Evolutionary conservation across 2,888 invertebrate species (phyloP), one percentile per base, ranked within the genome.

Genomic region (Lacanobia oleracea): DNA sequence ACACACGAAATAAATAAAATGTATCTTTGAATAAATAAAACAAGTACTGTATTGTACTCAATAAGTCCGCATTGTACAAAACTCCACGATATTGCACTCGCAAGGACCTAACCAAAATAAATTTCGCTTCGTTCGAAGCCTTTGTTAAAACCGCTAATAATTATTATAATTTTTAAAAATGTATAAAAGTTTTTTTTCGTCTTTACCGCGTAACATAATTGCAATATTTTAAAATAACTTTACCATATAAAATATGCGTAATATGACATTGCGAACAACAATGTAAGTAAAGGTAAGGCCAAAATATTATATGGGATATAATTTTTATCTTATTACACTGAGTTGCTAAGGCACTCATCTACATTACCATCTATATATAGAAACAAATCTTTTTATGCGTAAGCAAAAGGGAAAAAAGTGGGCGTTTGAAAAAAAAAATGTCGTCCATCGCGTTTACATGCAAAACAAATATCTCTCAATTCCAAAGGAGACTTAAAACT

Each of bases 291-390:
- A 86, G 73, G 83, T 87, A 90, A 88, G 87, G 88, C 87, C 88
- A 85, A 82, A 78, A 80, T 83, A 85, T 84, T 83, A 84, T 76
- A 85, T 67, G 82, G 91, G 89, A 90, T 89, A 92, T 91, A 91
- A 86, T 81, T 57, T 72, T 89, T 89, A 92, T 90, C 92, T 93
- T 92, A 93, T 90, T 92, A 93, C 91, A 94, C 88, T 93, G 95
- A 95, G 95, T 95, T 93, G 95, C 95, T 95, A 95, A 95, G 96
- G 95, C 95, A 96, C 95, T 95, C 95, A 93, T 86, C 94, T 94
- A 94, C 92, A 87, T 93, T 94, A 93, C 88, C 87, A 90, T 91
- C 92, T 92, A 92, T 83, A 91, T 93, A 94, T 92, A 93, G 90
- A 73, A 92, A 91, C 91, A 89, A 79, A 92, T 89, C 81, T 90